Evolutionary conservation across 2,888 invertebrate genomes (phyloP).

Genomic region (Galerucella nymphaeae): DNA sequence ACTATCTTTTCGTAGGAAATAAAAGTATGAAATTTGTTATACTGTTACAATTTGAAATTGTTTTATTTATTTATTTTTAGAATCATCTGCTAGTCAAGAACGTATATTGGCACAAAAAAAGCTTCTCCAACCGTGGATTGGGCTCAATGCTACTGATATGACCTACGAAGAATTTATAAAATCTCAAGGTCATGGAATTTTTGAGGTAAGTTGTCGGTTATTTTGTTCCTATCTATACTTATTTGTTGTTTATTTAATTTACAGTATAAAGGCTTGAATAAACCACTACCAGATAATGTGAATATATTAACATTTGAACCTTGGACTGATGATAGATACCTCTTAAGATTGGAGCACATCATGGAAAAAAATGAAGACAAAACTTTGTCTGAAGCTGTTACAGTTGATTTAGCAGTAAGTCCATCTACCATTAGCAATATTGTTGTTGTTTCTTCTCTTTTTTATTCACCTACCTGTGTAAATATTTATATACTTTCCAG

Average conservation of each 20-base stretch:
- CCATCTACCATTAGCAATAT: not conserved
- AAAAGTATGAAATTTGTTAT: not conserved
- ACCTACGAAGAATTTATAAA: conserved; percentile 30
- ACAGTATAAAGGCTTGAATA: conserved; percentile 7
- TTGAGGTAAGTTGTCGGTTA: conserved; percentile 21
- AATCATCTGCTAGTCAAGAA: conserved; percentile 58
- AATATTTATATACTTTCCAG: conserved; percentile 51
- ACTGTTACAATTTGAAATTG: no score
- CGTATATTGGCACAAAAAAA: conserved; percentile 67
- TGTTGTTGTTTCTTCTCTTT: no score
- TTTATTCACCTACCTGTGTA: no score
- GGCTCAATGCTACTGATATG: conserved; percentile 39
- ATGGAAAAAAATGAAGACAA: conserved; percentile 66
- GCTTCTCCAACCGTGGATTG: conserved; percentile 69
- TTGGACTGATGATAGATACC: conserved; percentile 64
- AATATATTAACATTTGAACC: conserved; percentile 77
- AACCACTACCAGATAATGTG: conserved; percentile 72
- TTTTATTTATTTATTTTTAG: no score
- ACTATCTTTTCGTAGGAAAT: conserved; percentile 42
- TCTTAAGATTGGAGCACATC: conserved; percentile 72
- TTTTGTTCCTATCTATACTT: not conserved
- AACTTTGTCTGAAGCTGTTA: conserved; percentile 19
- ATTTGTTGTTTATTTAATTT: not conserved
- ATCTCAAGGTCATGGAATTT: conserved; percentile 11
- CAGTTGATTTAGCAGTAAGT: conserved; percentile 57